Percentiles rank a stretch among this genome's conserved stretches.
These are phyloP conservation scores for Sympetrum striolatum DNA, from an alignment of 2,888 invertebrate species.

Conservation along the genomic window DNA sequence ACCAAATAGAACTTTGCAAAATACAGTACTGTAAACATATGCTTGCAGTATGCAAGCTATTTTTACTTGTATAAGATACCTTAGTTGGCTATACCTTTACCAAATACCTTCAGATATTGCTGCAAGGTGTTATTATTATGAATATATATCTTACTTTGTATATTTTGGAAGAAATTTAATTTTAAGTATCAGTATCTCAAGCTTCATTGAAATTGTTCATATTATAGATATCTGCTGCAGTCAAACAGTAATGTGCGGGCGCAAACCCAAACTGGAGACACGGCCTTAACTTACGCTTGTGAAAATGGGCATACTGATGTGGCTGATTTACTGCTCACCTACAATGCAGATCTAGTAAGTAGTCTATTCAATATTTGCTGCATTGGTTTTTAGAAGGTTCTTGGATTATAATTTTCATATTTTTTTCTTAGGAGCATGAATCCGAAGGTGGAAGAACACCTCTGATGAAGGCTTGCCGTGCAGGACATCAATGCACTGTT, in stretches of 20 bases:
- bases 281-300: slow-evolving; percentile 96
- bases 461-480: slow-evolving; percentile 97
- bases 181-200: not conserved
- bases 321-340: slow-evolving; percentile 87
- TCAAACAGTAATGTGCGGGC: slow-evolving; percentile 91
- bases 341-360: slow-evolving; percentile 82
- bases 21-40: too few relatives aligned
- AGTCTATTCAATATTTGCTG: not conserved
- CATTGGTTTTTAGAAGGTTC: not conserved
- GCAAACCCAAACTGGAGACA: slow-evolving; percentile 93
- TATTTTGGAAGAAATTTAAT: not conserved
- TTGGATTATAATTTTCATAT: not conserved
- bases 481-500: slow-evolving; percentile 95
- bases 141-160: not conserved
- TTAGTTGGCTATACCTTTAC: too few relatives aligned
- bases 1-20: too few relatives aligned
- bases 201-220: not conserved
- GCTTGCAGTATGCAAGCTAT: too few relatives aligned
- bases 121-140: too few relatives aligned
- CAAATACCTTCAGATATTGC: too few relatives aligned
- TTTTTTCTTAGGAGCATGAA: slow-evolving; percentile 81
- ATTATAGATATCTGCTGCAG: slow-evolving; percentile 75
- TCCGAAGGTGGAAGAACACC: slow-evolving; percentile 97
- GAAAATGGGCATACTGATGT: slow-evolving; percentile 99
- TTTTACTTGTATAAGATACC: too few relatives aligned